Conservation (phyloP, 1,140 invertebrate genomes). For the Anadara kagoshimensis region DNA sequence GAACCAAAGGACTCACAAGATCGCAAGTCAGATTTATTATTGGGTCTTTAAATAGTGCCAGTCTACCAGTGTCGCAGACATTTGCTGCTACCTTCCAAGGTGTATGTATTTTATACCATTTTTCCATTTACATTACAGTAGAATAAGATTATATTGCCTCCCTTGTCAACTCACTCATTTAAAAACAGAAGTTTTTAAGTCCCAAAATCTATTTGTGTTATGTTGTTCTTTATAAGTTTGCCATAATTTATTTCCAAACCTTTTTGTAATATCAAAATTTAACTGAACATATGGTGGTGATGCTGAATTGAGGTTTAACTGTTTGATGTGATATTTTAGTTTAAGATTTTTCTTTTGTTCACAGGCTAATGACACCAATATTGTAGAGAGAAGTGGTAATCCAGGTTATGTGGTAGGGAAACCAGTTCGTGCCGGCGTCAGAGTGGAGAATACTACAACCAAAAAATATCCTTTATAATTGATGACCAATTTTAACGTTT, state of each 20-base stretch:
- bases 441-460: conserved; percentile 43
- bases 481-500: too few species aligned
- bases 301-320: background rate
- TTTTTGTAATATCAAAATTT: too few species aligned
- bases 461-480: background rate
- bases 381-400: conserved; percentile 78
- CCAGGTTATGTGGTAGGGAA: conserved; percentile 80
- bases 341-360: conserved; percentile 8
- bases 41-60: conserved; percentile 23
- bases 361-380: conserved; percentile 26
- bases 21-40: conserved; percentile 52
- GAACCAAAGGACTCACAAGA: conserved; percentile 46
- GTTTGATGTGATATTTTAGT: background rate
- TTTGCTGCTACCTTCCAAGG: conserved; percentile 49
- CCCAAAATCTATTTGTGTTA: too few species aligned
- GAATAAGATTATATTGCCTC: too few species aligned
- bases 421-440: conserved; percentile 78
- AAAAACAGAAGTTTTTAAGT: too few species aligned
- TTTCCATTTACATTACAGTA: too few species aligned
- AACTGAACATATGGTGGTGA: background rate
- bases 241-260: background rate
- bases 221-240: background rate
- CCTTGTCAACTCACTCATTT: too few species aligned
- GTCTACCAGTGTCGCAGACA: conserved; percentile 49
- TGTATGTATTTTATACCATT: conserved; percentile 42